Evolutionary conservation across 1,140 invertebrate species (phyloP), one percentile per base, ranked within the genome.

Genomic region (Drosophila willistoni): DNA sequence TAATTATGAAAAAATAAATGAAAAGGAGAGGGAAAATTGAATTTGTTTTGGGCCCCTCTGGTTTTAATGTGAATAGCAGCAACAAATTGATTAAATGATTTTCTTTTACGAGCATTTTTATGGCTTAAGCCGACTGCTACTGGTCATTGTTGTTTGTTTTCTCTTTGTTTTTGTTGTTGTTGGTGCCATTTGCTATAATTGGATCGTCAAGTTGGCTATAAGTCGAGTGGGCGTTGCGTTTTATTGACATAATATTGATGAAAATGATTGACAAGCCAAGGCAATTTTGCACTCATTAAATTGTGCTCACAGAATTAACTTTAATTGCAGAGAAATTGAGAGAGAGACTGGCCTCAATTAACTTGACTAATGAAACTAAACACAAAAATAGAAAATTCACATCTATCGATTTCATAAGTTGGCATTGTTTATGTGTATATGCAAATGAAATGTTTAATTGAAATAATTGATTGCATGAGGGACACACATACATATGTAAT

Each of bases 301-400:
- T 34, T 25, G 56, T 55, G 29, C 29, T 34, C 14, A 9, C 33
- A 1, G 6, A 9, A 14, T 42, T 41, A 9, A 14, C 7, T 68
- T 63, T 76, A 78, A 78, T 78, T 78, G 68, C 73, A 71, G 54
- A 71, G 75, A 71, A 71, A 78, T 68, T 54, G 29, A 7, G 29
- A 29, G 29, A 29, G 29, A 75, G 47, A 55, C 64, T 55, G 33
- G 34, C 39, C 39, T 41, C 5, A 22, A n/a, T 17, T 41, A 25
- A 19, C 22, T 22, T 1, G 25, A 39, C 36, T 39, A 61, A 61
- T 42, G 36, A 39, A 36, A 61, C 44, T 19, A 3, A 17, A 47
- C 9, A 33, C 25, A 56, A 13, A 33, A 33, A 22, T 51, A 22
- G 44, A 22, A 51, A 19, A 22, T 51, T 51, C n/a, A 44, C 6